These are phyloP conservation scores for Pogonognathellus flavescens DNA, from an alignment of 1,140 invertebrate species.

Conservation along the genomic window DNA sequence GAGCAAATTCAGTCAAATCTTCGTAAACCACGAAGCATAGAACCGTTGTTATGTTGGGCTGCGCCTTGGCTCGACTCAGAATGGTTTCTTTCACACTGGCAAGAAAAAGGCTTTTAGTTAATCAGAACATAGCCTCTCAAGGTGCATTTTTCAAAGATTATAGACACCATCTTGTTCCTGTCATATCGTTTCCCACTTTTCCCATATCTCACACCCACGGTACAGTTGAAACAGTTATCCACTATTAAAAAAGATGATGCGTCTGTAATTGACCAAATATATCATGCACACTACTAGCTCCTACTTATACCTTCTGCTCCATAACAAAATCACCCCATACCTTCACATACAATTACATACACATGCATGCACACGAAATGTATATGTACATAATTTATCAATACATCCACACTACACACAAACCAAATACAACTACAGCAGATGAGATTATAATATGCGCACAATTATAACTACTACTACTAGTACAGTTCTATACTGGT, in stretches of 20 bases:
- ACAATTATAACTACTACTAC: background rate
- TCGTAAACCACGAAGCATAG: slow-evolving; percentile 28
- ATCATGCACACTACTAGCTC: background rate
- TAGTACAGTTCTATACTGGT: background rate
- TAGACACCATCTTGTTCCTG: slow-evolving; percentile 10
- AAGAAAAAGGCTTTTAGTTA: slow-evolving; percentile 30
- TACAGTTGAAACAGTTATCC: slow-evolving; percentile 26
- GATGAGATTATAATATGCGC: background rate
- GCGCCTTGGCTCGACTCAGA: background rate
- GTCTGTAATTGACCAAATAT: background rate
- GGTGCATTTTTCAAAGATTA: slow-evolving; percentile 42
- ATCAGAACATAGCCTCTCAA: slow-evolving; percentile 35
- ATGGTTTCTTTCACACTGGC: slow-evolving; percentile 13
- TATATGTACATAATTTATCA: background rate
- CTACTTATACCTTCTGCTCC: no score
- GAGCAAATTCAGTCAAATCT: slow-evolving; percentile 37
- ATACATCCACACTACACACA: no score
- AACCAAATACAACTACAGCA: background rate
- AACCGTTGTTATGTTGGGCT: background rate
- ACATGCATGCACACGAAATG: background rate
- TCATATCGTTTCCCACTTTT: slow-evolving; percentile 41
- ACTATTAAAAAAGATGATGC: slow-evolving; percentile 36
- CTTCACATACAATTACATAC: background rate
- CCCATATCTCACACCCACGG: slow-evolving; percentile 44
- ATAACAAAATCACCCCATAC: no score